phyloP scores from a whole-genome alignment of 2,797 vertebrate species.

The Hirundo rustica region DNA sequence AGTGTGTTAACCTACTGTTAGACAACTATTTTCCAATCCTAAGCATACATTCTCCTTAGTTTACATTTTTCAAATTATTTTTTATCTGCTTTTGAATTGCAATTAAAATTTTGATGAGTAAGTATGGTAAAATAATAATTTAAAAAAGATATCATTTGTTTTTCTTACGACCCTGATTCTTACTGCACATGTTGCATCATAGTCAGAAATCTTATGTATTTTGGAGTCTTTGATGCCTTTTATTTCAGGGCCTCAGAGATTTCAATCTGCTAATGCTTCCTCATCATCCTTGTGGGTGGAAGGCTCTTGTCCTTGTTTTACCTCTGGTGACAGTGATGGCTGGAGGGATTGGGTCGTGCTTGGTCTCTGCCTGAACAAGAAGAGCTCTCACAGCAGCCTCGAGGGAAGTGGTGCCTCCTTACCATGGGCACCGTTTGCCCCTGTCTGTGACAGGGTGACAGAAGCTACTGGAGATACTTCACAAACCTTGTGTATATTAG shows the following conservation, averaged over 20 bases:
- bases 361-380: neutral
- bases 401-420: neutral
- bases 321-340: neutral
- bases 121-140: neutral
- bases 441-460: rapidly evolving
- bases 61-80: neutral
- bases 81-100: neutral
- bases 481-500: rapidly evolving
- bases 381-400: neutral
- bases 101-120: neutral
- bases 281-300: neutral
- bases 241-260: neutral
- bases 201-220: neutral
- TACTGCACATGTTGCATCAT: rapidly evolving
- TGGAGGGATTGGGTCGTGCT: neutral
- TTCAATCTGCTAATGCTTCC: neutral
- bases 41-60: neutral
- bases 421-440: rapidly evolving
- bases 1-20: neutral
- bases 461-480: neutral
- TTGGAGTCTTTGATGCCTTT: neutral
- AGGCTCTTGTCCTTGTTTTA: neutral
- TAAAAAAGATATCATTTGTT: rapidly evolving
- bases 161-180: neutral
- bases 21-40: neutral